Evolutionary conservation across 1,140 invertebrate species (phyloP).

Genomic region (Rhizoglyphus robini): DNA sequence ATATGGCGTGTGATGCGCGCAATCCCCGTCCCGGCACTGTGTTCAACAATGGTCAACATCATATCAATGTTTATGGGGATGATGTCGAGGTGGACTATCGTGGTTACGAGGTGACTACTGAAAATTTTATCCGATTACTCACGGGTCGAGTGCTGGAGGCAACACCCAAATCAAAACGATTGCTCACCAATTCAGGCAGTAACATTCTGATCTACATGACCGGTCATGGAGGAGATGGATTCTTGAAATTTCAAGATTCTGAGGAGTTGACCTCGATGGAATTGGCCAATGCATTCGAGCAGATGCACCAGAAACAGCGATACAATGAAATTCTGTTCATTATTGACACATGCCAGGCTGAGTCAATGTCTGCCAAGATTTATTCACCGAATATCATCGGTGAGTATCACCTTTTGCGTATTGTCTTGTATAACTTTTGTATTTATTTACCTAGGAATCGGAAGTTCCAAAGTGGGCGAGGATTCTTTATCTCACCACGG

Average conservation of each 20-base stretch:
- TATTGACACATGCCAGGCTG: constrained; percentile 97
- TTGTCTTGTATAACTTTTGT: background rate
- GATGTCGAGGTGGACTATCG: constrained; percentile 99
- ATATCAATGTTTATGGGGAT: constrained; percentile 97
- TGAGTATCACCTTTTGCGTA: background rate
- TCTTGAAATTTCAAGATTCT: constrained; percentile 97
- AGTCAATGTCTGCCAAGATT: constrained; percentile 94
- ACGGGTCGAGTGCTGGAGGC: constrained; percentile 77
- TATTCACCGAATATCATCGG: constrained; percentile 90
- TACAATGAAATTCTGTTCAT: constrained; percentile 98
- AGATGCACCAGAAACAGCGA: constrained; percentile 93
- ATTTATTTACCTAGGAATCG: constrained; percentile 48
- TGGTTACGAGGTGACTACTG: constrained; percentile 71
- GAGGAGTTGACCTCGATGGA: constrained; percentile 99
- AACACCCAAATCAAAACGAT: constrained; percentile 83
- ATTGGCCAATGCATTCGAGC: constrained; percentile 92
- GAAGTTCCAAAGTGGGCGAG: constrained; percentile 91
- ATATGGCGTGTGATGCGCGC: constrained; percentile 96
- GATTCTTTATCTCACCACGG: constrained; percentile 97
- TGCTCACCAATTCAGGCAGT: constrained; percentile 82
- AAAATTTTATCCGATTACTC: constrained; percentile 91
- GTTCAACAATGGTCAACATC: constrained; percentile 93
- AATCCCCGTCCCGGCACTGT: constrained; percentile 96
- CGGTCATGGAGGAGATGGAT: constrained; percentile 92
- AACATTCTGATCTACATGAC: constrained; percentile 92